Conservation (phyloP, 2,888 invertebrate genomes). For the Petrolisthes cinctipes region DNA sequence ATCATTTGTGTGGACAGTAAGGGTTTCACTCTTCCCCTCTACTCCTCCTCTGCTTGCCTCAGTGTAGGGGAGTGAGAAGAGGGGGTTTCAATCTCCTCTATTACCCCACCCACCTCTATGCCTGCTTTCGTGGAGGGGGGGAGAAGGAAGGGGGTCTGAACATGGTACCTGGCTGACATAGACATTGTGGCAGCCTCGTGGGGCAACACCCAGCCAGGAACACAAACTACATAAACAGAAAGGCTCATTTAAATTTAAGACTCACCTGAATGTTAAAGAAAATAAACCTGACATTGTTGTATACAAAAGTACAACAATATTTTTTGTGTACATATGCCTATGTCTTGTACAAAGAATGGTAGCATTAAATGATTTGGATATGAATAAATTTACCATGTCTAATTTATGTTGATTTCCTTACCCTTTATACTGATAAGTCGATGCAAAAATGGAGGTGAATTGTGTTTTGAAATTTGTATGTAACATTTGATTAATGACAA, state of each 20-base stretch:
- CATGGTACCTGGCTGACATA: constrained; percentile 55
- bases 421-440: too few relatives aligned
- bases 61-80: neutral
- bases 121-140: neutral
- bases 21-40: too few relatives aligned
- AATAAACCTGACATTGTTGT: constrained; percentile 43
- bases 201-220: constrained; percentile 44
- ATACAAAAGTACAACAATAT: constrained; percentile 52
- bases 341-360: constrained; percentile 64
- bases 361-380: constrained; percentile 64
- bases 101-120: constrained; percentile 5
- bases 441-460: too few relatives aligned
- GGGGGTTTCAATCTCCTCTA: neutral
- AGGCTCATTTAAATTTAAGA: constrained; percentile 61
- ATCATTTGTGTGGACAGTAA: too few relatives aligned
- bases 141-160: constrained; percentile 31
- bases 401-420: too few relatives aligned
- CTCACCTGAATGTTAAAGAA: constrained; percentile 44
- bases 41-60: neutral
- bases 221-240: constrained; percentile 36
- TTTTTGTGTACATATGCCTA: constrained; percentile 64
- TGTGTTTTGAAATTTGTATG: too few relatives aligned
- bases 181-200: constrained; percentile 34
- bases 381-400: constrained; percentile 48
- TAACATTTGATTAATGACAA: too few relatives aligned